A percentile compares a stretch with the other conserved stretches of the same genome.
These are phyloP conservation scores for Oreochromis tanganicae DNA, from an alignment of 2,113 vertebrate genomes.

Conservation along the genomic window DNA sequence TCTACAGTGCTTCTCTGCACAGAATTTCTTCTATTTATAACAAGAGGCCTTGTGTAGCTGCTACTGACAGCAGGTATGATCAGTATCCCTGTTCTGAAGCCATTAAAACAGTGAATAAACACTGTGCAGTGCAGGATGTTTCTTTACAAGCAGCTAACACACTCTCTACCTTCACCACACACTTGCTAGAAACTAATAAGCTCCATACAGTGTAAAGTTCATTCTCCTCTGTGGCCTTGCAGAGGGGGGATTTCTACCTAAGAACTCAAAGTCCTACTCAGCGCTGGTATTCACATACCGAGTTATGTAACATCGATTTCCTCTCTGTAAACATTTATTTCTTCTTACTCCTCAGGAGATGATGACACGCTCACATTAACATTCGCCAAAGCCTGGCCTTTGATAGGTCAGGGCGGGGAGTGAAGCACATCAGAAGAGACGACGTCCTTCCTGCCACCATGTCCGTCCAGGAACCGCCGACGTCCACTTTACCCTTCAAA, in stretches of 20 bases:
- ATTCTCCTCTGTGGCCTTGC: background rate
- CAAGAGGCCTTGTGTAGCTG: background rate
- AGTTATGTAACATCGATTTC: background rate
- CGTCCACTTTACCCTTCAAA: background rate
- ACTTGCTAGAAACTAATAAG: background rate
- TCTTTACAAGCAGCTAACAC: background rate
- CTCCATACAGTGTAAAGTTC: constrained; percentile 14
- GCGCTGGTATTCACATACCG: background rate
- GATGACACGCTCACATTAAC: constrained; percentile 7
- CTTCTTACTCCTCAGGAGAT: constrained; percentile 7
- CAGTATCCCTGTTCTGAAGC: background rate
- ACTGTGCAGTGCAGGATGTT: background rate
- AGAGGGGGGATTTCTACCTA: background rate
- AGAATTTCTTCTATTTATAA: background rate
- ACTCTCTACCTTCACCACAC: background rate
- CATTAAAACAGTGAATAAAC: background rate
- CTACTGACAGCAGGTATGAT: background rate
- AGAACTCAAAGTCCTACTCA: constrained; percentile 3
- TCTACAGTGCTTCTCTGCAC: background rate
- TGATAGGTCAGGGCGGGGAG: constrained; percentile 22
- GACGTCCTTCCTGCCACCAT: constrained; percentile 21
- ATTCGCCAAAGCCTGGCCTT: constrained; percentile 19
- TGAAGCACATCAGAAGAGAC: background rate
- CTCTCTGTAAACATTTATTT: background rate
- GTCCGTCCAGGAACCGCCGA: constrained; percentile 49